These are phyloP conservation scores for Oxyruncus cristatus DNA, from an alignment of 2,113 vertebrate species.

Conservation along the genomic window DNA sequence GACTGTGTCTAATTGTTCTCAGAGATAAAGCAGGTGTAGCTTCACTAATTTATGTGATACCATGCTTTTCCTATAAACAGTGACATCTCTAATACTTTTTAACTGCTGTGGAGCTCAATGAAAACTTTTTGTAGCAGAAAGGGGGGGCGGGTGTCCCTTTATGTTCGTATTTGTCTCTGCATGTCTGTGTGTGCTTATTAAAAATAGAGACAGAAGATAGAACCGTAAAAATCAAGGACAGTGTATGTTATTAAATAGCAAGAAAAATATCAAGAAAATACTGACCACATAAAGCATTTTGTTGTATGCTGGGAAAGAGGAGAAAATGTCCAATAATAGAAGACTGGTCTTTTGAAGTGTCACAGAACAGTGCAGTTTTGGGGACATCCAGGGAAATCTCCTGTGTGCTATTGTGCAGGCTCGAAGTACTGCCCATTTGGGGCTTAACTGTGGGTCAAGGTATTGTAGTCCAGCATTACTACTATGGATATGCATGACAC, in stretches of 20 bases:
- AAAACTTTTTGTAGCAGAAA: neutral
- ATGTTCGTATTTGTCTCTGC: neutral
- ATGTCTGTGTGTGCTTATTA: neutral
- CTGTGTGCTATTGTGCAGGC: accelerated
- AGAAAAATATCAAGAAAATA: neutral
- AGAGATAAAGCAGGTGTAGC: neutral
- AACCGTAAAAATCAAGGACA: neutral
- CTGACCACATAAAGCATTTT: neutral
- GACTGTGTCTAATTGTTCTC: neutral
- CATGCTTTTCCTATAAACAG: neutral
- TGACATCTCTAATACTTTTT: neutral
- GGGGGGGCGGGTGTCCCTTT: accelerated
- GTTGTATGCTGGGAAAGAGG: neutral
- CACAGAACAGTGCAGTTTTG: neutral
- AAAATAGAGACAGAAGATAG: neutral
- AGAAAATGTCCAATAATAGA: neutral
- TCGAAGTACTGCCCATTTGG: neutral
- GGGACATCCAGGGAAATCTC: neutral
- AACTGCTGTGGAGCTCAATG: neutral
- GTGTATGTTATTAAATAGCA: neutral
- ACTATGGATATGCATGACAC: neutral
- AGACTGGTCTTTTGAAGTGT: neutral
- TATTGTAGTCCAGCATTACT: neutral
- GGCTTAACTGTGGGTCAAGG: neutral
- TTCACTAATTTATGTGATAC: neutral